Evolutionary conservation across 2,113 vertebrate genomes (phyloP), one percentile per base, ranked within the genome.

Genomic region (Passer domesticus): DNA sequence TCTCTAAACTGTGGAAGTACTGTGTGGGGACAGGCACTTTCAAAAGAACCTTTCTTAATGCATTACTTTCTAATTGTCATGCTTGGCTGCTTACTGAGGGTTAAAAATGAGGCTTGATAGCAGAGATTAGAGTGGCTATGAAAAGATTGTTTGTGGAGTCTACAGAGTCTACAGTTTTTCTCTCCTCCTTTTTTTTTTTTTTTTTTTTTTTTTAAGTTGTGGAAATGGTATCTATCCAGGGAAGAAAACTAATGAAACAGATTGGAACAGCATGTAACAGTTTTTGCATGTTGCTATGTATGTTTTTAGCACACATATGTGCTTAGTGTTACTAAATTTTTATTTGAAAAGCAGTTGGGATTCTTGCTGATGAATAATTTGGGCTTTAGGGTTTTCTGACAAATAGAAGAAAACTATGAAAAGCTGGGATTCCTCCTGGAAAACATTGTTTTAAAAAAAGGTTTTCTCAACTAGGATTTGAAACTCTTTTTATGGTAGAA

Each of bases 101-200:
- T 87, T 90, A 87, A 90, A 95, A 94, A 83, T 68, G 7, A 44
- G 27, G 55, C 63, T 74, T 59, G 58, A 77, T 80, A 90, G 67
- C 4, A 13, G 67, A 73, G 22, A 58, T 49, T 68, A 62, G 33
- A 66, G 37, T 23, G 43, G 20, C 37, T 49, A 9, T 49, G 62
- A 33, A 8, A 58, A 68, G 58, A 46, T 30, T 21, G 52, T 60
- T 75, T 68, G 23, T 33, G 28, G 25, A 83, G 5, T 43, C 27
- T 15, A 58, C 56, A 58, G 23, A 83, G 8, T 35, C 24, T 15
- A n/a, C 21, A 58, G 14, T 12, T 88, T 84, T 62, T 2, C 1
- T 50, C 58, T 24, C 7, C 33, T 31, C 2, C 11, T 44, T 72
- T 24, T 10, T 59, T 6, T 23, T 14, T 56, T 55, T 55, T 4